Base-by-base conservation (phyloP, 2,888 invertebrate genomes). In the Hyppa rectilinea region DNA sequence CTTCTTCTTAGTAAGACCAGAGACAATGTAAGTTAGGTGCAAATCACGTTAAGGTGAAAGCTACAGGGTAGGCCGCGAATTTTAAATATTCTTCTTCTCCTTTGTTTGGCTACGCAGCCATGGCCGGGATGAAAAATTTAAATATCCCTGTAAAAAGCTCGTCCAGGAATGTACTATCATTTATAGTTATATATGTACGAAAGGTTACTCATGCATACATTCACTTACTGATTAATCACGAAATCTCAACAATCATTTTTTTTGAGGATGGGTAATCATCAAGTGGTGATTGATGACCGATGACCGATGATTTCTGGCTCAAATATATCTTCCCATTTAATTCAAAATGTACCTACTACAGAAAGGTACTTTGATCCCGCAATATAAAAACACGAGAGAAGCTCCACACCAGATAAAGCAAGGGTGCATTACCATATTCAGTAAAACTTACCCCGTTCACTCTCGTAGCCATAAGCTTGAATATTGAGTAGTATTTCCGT, bases 371-470 rank as follows among this genome's bases (percentile, higher is more conserved):
- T 50, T 56, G 17, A 20, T 36, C 23, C 2, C 43, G 2, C 34
- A 56, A 66, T 43, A 75, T 67, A 56, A 72, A 47, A 56, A 36
- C 23, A 43, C 23, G 12, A 43, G 34, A 4, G n/a, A 43, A 66
- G 23, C 40, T 55, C 29, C 29, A 23, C 50, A 34, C 20, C 20
- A 26, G n/a, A 49, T 56, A 43, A 29, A 49, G 26, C 26, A 29
- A 29, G 58, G 55, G 49, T 49, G 36, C 29, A 76, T 77, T 74
- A 60, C n/a, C 77, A 55, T 74, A 77, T 74, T 74, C 77, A 43
- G 45, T 58, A n/a, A 49, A 60, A 49, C 29, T 55, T 77, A 69
- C 53, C 23, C 12, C 26, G 59, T 74, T 49, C 26, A 23, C 36
- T 31, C 34, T 56, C 43, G 36, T n/a, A 49, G 20, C 34, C 40